A percentile compares a stretch with the other conserved stretches of the same genome.
Conservation (phyloP, 2,888 invertebrate genomes). For the Apodemia zela region DNA sequence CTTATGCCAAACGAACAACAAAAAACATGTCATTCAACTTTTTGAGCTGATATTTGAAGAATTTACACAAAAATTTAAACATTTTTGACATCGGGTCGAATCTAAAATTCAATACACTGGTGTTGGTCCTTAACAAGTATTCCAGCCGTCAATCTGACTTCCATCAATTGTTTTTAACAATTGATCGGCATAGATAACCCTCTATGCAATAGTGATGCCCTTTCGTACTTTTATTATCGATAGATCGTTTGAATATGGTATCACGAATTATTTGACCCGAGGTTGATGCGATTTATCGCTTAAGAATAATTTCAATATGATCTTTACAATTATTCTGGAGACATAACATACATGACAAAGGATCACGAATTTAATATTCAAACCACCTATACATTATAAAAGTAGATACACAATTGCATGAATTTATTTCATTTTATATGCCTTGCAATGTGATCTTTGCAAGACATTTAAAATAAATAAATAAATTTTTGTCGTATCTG, state of each 20-base stretch:
- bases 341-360: not conserved
- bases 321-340: not conserved
- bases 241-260: constrained; percentile 41
- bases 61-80: not conserved
- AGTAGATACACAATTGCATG: too few species aligned
- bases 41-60: too few species aligned
- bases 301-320: not conserved
- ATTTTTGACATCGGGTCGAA: not conserved
- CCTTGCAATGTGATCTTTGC: too few species aligned
- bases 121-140: constrained; percentile 48
- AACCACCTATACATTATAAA: too few species aligned
- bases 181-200: constrained; percentile 69
- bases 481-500: too few species aligned
- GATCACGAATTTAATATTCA: not conserved
- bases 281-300: constrained; percentile 65
- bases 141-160: constrained; percentile 36
- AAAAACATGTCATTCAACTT: too few species aligned
- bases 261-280: constrained; percentile 56
- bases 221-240: constrained; percentile 57
- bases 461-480: too few species aligned
- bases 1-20: too few species aligned
- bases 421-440: too few species aligned
- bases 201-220: constrained; percentile 51
- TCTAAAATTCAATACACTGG: not conserved
- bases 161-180: constrained; percentile 57